Base-by-base conservation (phyloP, 2,113 vertebrate species). In the Hippocampus comes region DNA sequence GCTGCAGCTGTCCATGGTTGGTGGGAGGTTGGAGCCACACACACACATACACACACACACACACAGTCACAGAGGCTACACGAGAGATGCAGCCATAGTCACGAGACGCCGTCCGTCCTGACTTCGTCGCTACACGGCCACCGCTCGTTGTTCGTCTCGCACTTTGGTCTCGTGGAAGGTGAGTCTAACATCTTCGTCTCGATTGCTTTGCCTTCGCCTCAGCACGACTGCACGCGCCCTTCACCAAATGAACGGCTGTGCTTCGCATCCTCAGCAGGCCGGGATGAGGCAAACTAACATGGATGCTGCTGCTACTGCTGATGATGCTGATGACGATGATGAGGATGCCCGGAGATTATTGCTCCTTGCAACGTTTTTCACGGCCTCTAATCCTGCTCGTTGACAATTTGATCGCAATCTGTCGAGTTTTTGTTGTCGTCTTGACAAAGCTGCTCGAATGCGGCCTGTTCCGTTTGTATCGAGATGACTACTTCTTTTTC, bases 1-100 rank as follows among this genome's bases (percentile, higher is more conserved):
- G 85, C 90, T 89, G 88, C 90, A 89, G 84, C 89, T 89, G 89
- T 86, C 86, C 85, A 86, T 88, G 89, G 88, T 88, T 83, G 83
- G 77, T 70, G 61, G 59, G 69, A 51, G 83, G 76, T 70, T 53
- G 60, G 70, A 56, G 21, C 53, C 53, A n/a, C 18, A 7, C 49
- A 18, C 48, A 17, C 48, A 27, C 27, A 27, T 1, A 12, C 43
- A 46, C 46, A 48, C 78, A 61, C 60, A 10, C 72, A 78, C 60
- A 46, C 43, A 14, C 43, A 46, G 43, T 20, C 48, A 51, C 48
- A 18, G 48, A 51, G 82, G 70, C 64, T 81, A 71, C 55, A 76
- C 78, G 63, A 71, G 86, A 71, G 81, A 90, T 90, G 90, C 90
- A 53, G 63, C 86, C 81, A 84, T 89, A 89, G 88, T 84, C 78